Percentiles rank a stretch among this genome's conserved stretches.
Evolutionary conservation across 1,140 invertebrate genomes (phyloP).

Genomic region (Apis laboriosa): DNA sequence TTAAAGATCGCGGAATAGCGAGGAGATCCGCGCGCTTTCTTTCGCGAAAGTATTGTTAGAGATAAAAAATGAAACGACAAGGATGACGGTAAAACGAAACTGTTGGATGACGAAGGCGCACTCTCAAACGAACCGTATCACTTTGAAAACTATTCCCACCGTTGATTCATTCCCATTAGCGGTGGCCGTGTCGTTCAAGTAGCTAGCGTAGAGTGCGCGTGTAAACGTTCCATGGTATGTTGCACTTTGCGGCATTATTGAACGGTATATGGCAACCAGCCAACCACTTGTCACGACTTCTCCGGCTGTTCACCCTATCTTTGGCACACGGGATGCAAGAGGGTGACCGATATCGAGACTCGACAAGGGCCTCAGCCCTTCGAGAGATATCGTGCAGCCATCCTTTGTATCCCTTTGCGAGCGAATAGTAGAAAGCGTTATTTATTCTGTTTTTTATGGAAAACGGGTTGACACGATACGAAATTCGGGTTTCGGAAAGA

Average conservation of each 20-base stretch:
- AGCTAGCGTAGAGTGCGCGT: not conserved
- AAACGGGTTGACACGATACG: too few relatives aligned
- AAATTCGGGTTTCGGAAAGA: too few relatives aligned
- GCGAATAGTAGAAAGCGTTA: not conserved
- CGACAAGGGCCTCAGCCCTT: not conserved
- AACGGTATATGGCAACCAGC: slow-evolving; percentile 67
- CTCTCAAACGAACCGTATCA: not conserved
- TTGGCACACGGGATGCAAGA: slow-evolving; percentile 27
- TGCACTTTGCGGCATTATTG: slow-evolving; percentile 41
- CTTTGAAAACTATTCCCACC: not conserved
- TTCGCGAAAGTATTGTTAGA: too few relatives aligned
- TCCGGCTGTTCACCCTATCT: slow-evolving; percentile 61
- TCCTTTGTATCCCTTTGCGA: not conserved
- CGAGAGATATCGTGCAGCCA: not conserved
- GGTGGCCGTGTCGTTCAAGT: not conserved
- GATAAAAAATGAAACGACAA: not conserved
- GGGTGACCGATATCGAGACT: slow-evolving; percentile 44
- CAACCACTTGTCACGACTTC: slow-evolving; percentile 65
- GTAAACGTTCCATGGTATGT: slow-evolving; percentile 25
- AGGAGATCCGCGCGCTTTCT: too few relatives aligned
- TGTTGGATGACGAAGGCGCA: not conserved
- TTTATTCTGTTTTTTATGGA: not conserved
- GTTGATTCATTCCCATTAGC: slow-evolving; percentile 21
- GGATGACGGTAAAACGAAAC: not conserved
- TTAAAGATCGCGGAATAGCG: not conserved